Evolutionary conservation across 2,888 invertebrate genomes (phyloP).

Genomic region (Morpho helenor): DNA sequence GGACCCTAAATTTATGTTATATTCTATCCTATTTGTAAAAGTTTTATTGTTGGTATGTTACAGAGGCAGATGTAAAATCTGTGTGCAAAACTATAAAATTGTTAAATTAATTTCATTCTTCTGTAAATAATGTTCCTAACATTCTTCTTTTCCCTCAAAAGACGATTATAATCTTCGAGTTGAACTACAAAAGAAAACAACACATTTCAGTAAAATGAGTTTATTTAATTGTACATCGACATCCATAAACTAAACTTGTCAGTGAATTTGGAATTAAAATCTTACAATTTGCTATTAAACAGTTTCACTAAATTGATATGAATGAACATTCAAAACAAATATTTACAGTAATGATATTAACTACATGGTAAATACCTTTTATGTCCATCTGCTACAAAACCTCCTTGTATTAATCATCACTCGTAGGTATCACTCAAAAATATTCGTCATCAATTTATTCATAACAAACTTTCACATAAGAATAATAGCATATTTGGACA

Average conservation of each 20-base stretch:
- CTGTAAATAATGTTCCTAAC: too few species aligned
- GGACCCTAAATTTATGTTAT: too few species aligned
- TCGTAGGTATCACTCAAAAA: conserved; percentile 1
- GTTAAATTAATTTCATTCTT: too few species aligned
- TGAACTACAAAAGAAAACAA: neutral
- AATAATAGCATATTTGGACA: neutral
- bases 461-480: neutral
- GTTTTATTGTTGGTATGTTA: too few species aligned
- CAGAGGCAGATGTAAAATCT: too few species aligned
- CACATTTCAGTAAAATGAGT: conserved; percentile 57
- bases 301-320: conserved; percentile 73
- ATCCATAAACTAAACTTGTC: conserved; percentile 67
- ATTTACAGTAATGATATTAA: conserved; percentile 52
- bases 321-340: conserved; percentile 73
- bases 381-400: neutral
- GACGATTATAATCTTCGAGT: too few species aligned
- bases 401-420: conserved; percentile 5
- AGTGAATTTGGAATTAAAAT: conserved; percentile 61
- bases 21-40: too few species aligned
- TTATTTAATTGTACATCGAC: conserved; percentile 73
- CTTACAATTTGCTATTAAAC: conserved; percentile 71
- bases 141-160: too few species aligned
- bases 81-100: too few species aligned
- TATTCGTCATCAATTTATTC: neutral
- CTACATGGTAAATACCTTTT: conserved; percentile 11